phyloP scores from a whole-genome alignment of 2,888 invertebrate genomes.

The Drepana falcataria region DNA sequence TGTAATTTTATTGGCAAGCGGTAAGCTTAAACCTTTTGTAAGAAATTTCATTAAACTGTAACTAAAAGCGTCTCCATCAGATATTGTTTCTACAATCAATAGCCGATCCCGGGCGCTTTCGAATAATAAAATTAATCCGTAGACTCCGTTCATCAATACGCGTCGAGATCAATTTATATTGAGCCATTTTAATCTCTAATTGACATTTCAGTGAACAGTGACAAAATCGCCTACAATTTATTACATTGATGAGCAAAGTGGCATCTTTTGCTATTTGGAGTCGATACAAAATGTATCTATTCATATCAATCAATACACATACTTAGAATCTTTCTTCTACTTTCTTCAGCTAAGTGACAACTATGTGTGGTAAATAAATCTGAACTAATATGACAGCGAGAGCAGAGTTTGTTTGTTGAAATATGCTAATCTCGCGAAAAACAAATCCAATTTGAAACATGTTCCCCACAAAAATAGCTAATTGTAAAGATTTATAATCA shows the following conservation, averaged over 20 bases:
- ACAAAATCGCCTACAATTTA: constrained; percentile 44
- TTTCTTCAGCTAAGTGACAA: too few species aligned
- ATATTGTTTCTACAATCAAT: constrained; percentile 47
- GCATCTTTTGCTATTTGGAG: too few species aligned
- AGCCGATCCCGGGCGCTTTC: constrained; percentile 27
- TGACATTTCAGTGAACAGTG: constrained; percentile 50
- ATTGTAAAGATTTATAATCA: too few species aligned
- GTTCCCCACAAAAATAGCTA: too few species aligned
- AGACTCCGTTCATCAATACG: constrained; percentile 47
- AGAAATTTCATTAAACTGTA: constrained; percentile 41
- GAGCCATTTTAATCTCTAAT: constrained; percentile 55
- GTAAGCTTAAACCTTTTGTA: constrained; percentile 27
- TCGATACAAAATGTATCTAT: too few species aligned
- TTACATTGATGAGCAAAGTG: constrained; percentile 17
- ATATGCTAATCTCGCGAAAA: too few species aligned
- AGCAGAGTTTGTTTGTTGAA: too few species aligned
- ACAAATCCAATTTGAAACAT: too few species aligned
- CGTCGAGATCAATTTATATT: constrained; percentile 45
- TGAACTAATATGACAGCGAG: too few species aligned
- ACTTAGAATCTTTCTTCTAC: too few species aligned
- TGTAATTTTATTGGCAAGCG: constrained; percentile 14
- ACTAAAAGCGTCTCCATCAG: constrained; percentile 29
- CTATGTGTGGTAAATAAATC: too few species aligned
- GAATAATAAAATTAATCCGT: constrained; percentile 48
- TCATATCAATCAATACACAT: too few species aligned